phyloP scores from a whole-genome alignment of 1,140 invertebrate genomes.

The Lepidurus packardi region DNA sequence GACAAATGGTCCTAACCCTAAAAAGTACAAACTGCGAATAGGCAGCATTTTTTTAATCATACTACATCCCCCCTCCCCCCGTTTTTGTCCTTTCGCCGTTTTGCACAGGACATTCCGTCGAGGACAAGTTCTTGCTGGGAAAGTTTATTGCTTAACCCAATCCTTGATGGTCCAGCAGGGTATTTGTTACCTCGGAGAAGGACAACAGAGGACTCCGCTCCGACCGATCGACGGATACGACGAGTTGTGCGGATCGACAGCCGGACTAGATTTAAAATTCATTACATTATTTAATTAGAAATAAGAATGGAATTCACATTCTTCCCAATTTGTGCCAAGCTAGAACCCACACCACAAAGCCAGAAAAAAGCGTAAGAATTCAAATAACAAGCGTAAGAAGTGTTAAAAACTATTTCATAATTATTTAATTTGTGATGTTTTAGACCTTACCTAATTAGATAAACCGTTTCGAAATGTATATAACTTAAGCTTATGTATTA shows the following conservation, averaged over 20 bases:
- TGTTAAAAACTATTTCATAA: too few relatives aligned
- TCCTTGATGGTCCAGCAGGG: conserved; percentile 58
- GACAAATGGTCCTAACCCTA: not conserved
- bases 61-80: not conserved
- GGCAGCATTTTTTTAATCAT: not conserved
- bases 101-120: conserved; percentile 29
- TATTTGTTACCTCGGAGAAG: conserved; percentile 76
- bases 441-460: too few relatives aligned
- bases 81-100: not conserved
- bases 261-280: not conserved
- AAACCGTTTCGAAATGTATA: too few relatives aligned
- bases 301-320: not conserved
- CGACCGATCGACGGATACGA: conserved; percentile 49
- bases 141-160: conserved; percentile 29
- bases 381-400: too few relatives aligned
- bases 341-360: not conserved
- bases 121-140: conserved; percentile 34
- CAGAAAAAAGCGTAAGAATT: not conserved
- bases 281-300: not conserved
- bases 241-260: conserved; percentile 20
- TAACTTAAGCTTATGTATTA: too few relatives aligned
- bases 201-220: conserved; percentile 72
- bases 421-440: too few relatives aligned
- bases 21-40: not conserved
- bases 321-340: not conserved